A percentile compares a stretch with the other conserved stretches of the same genome.
phyloP scores from a whole-genome alignment of 2,888 invertebrate species.

The Drepana falcataria region DNA sequence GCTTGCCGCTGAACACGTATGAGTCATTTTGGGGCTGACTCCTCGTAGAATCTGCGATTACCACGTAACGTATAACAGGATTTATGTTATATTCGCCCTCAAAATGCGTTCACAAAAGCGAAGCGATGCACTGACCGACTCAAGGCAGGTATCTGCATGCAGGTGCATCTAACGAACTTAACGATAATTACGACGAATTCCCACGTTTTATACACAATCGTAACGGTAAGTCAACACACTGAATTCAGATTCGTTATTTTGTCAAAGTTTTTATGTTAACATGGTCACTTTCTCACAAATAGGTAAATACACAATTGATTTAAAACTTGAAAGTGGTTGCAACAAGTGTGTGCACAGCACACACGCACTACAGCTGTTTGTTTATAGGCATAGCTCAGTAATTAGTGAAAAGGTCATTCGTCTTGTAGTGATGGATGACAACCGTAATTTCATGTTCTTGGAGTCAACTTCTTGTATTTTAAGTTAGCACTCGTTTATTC shows the following conservation, averaged over 20 bases:
- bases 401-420: constrained; percentile 26
- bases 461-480: neutral
- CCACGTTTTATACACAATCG: constrained; percentile 43
- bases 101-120: constrained; percentile 40
- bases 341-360: constrained; percentile 44
- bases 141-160: constrained; percentile 51
- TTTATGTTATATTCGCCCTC: constrained; percentile 39
- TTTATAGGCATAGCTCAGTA: constrained; percentile 25
- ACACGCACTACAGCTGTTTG: constrained; percentile 50
- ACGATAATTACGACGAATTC: constrained; percentile 51
- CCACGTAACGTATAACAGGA: constrained; percentile 48
- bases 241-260: constrained; percentile 30
- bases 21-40: constrained; percentile 69
- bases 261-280: constrained; percentile 41
- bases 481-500: neutral
- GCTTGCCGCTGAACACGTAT: constrained; percentile 55
- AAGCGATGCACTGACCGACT: constrained; percentile 23
- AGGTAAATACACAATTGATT: constrained; percentile 34
- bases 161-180: constrained; percentile 69
- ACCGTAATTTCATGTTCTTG: neutral
- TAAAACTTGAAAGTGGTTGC: constrained; percentile 64
- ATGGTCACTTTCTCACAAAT: constrained; percentile 62
- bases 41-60: constrained; percentile 45
- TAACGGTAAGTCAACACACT: constrained; percentile 65
- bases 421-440: constrained; percentile 8